A percentile compares a stretch with the other conserved stretches of the same genome.
Evolutionary conservation across 2,797 vertebrate genomes (phyloP).

Genomic region (Aeoliscus strigatus): DNA sequence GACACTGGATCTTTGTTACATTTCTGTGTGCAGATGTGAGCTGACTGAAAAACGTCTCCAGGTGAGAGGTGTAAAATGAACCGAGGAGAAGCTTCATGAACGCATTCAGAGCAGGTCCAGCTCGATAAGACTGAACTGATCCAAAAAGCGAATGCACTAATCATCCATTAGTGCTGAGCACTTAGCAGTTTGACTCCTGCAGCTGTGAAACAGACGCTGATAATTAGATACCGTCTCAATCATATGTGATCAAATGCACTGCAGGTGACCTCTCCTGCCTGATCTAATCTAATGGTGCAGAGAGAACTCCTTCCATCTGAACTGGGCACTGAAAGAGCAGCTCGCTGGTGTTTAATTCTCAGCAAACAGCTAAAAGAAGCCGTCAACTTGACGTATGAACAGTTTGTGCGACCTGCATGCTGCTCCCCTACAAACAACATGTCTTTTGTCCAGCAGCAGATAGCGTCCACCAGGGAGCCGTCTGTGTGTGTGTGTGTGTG

Average conservation of each 20-base stretch:
- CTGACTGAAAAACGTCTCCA: no score
- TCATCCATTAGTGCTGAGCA: constrained; percentile 11
- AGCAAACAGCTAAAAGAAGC: constrained; percentile 25
- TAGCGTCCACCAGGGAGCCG: constrained; percentile 52
- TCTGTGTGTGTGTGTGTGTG: constrained; percentile 28
- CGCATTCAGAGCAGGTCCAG: neutral
- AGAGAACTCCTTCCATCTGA: constrained; percentile 11
- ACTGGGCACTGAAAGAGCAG: no score
- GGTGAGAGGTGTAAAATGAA: constrained; percentile 27
- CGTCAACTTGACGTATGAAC: constrained; percentile 39
- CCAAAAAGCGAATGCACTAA: constrained; percentile 11
- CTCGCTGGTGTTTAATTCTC: constrained; percentile 17
- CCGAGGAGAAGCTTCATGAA: constrained; percentile 5
- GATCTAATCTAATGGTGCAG: neutral
- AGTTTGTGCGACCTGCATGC: constrained; percentile 45
- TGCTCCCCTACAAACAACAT: constrained; percentile 57
- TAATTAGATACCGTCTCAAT: constrained; percentile 10
- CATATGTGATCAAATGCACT: constrained; percentile 4
- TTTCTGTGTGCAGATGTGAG: constrained; percentile 7
- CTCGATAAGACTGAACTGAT: constrained; percentile 4
- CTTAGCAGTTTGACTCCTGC: constrained; percentile 5
- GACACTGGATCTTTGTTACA: no score
- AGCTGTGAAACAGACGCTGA: constrained; percentile 9
- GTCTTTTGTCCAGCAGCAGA: constrained; percentile 66
- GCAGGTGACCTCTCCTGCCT: neutral